Conservation (phyloP, 2,113 vertebrate species). For the Notiomystis cincta region DNA sequence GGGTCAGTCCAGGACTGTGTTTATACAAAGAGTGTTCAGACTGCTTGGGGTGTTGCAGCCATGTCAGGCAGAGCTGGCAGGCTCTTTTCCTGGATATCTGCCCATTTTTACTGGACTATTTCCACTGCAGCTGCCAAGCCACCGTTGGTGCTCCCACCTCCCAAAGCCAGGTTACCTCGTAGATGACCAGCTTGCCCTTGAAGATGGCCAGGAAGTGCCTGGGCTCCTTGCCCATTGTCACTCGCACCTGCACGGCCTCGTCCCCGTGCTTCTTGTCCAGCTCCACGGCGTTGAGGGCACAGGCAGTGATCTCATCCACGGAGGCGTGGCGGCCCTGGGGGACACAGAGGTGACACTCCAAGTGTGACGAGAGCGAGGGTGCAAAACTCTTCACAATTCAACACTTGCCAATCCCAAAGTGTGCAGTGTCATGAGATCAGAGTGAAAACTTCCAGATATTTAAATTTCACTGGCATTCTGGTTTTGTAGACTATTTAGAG, state of each 20-base stretch:
- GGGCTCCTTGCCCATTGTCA: constrained; percentile 90
- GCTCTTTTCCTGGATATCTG: neutral
- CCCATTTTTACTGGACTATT: neutral
- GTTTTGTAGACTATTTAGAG: neutral
- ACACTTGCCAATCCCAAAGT: neutral
- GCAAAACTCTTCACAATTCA: neutral
- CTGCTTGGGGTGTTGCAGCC: neutral
- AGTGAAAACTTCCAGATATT: neutral
- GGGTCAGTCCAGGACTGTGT: neutral
- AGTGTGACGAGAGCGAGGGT: neutral
- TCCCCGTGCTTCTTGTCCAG: constrained; percentile 81
- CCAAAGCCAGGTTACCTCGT: constrained; percentile 69
- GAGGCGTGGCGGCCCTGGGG: constrained; percentile 84
- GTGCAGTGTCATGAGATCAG: fast-evolving
- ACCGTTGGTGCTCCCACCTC: fast-evolving
- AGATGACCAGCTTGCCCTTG: constrained; percentile 85
- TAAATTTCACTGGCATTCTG: neutral
- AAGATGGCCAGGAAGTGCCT: constrained; percentile 89
- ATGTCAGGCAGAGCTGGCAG: neutral
- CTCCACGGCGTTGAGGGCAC: constrained; percentile 82
- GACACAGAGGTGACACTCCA: neutral
- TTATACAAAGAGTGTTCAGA: neutral
- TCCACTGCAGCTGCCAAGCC: neutral
- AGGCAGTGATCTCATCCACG: constrained; percentile 83
- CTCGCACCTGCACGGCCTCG: constrained; percentile 84